Evolutionary conservation across 2,888 invertebrate genomes (phyloP).

Genomic region (Megamerina dolium): DNA sequence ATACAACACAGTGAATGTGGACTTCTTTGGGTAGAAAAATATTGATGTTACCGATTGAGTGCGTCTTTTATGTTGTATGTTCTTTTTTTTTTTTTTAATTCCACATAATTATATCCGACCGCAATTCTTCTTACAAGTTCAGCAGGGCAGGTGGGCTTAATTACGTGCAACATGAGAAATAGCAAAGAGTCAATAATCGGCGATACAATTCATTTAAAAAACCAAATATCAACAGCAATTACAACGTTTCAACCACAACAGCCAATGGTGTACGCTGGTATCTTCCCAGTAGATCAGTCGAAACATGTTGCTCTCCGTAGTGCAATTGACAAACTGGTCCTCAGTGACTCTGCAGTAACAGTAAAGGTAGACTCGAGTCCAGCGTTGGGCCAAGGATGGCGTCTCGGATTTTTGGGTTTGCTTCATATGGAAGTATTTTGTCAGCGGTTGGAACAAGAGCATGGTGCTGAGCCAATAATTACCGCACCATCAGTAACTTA

Average conservation of each 20-base stretch:
- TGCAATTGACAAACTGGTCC: slow-evolving; percentile 84
- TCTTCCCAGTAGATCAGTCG: slow-evolving; percentile 84
- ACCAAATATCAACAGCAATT: slow-evolving; percentile 50
- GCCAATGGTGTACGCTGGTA: slow-evolving; percentile 80
- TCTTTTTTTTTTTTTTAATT: slow-evolving; percentile 1
- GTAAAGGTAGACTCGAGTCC: slow-evolving; percentile 75
- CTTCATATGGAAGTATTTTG: slow-evolving; percentile 85
- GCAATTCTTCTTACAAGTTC: slow-evolving; percentile 42
- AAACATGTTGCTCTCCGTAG: slow-evolving; percentile 66
- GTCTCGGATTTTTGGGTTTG: slow-evolving; percentile 79
- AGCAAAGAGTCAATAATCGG: slow-evolving; percentile 70
- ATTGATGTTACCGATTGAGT: neutral
- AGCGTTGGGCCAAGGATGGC: slow-evolving; percentile 83
- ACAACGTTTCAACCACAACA: slow-evolving; percentile 62
- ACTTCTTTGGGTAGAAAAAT: too few relatives aligned
- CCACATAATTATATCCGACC: too few relatives aligned
- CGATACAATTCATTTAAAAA: slow-evolving; percentile 63
- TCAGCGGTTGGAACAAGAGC: slow-evolving; percentile 78
- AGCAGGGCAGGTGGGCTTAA: slow-evolving; percentile 91
- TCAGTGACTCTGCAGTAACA: slow-evolving; percentile 93
- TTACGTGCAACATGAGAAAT: slow-evolving; percentile 74
- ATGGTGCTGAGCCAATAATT: slow-evolving; percentile 72
- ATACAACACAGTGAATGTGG: neutral
- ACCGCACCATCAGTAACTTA: slow-evolving; percentile 85
- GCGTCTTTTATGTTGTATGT: neutral